phyloP scores from a whole-genome alignment of 2,888 invertebrate genomes.

The Lasius fuliginosus region DNA sequence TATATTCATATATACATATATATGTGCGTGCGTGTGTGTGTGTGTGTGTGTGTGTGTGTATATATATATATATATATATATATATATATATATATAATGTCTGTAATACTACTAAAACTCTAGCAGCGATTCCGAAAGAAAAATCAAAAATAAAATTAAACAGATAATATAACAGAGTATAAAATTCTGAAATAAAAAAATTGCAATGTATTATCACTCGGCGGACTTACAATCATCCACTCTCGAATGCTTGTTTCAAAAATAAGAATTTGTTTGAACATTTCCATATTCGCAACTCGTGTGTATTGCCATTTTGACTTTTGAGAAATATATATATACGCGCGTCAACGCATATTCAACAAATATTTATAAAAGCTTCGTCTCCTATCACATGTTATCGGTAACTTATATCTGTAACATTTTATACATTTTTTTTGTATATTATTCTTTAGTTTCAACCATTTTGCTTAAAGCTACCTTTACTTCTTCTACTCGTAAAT shows the following conservation, averaged over 20 bases:
- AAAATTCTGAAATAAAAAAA: constrained; percentile 54
- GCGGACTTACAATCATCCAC: not conserved
- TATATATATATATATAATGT: constrained; percentile 8
- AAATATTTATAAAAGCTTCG: constrained; percentile 53
- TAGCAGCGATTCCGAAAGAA: constrained; percentile 34
- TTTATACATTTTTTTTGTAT: constrained; percentile 20
- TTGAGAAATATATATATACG: constrained; percentile 45
- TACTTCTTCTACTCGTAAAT: not conserved
- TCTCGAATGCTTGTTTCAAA: constrained; percentile 27
- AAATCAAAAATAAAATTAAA: constrained; percentile 51
- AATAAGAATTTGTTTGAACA: constrained; percentile 38
- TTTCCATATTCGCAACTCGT: constrained; percentile 34
- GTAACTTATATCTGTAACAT: constrained; percentile 50
- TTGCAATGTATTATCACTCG: constrained; percentile 13
- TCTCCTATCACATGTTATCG: constrained; percentile 37
- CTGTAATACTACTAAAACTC: constrained; percentile 44
- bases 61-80: too few species aligned
- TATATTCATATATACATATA: too few species aligned
- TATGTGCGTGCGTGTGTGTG: too few species aligned
- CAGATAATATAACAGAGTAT: constrained; percentile 44
- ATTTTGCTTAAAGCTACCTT: constrained; percentile 20
- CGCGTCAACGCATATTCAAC: constrained; percentile 24
- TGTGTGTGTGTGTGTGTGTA: too few species aligned
- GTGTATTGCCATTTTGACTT: constrained; percentile 49
- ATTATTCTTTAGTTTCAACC: constrained; percentile 28